These are phyloP conservation scores for Syrrhaptes paradoxus DNA, from an alignment of 2,113 vertebrate genomes.

Conservation along the genomic window DNA sequence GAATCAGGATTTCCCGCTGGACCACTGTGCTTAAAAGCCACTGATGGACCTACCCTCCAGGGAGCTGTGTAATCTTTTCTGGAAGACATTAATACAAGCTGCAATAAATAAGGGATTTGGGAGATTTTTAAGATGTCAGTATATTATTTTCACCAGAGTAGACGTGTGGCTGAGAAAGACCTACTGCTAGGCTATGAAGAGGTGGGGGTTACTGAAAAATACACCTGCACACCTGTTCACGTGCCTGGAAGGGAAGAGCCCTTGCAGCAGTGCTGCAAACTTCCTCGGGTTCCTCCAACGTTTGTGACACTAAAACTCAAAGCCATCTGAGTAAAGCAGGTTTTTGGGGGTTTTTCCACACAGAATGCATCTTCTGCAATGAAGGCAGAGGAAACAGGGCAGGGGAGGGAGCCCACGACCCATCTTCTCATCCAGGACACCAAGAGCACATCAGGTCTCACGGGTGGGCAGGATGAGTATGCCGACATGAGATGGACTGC, in stretches of 20 bases:
- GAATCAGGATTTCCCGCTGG: neutral
- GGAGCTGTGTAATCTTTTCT: neutral
- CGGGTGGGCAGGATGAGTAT: neutral
- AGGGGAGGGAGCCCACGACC: neutral
- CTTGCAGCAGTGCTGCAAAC: neutral
- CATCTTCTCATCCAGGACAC: neutral
- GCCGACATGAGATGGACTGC: neutral
- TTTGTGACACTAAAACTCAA: neutral
- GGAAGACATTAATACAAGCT: neutral
- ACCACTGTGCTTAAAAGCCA: neutral
- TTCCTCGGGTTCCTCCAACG: neutral
- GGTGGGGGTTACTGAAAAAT: neutral
- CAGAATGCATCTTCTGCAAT: neutral
- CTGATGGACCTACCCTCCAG: neutral
- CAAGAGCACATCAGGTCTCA: neutral
- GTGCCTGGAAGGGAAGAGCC: neutral
- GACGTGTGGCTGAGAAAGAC: neutral
- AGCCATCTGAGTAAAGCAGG: neutral
- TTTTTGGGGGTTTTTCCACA: neutral
- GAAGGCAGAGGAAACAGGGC: accelerated
- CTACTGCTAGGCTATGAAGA: neutral
- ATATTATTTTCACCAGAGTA: neutral
- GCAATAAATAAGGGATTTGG: slow-evolving; percentile 25
- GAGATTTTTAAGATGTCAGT: slow-evolving; percentile 11
- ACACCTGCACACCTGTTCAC: neutral